Percentiles rank a stretch among this genome's conserved stretches.
These are phyloP conservation scores for Neogobius melanostomus DNA, from an alignment of 2,113 vertebrate genomes.

Conservation along the genomic window DNA sequence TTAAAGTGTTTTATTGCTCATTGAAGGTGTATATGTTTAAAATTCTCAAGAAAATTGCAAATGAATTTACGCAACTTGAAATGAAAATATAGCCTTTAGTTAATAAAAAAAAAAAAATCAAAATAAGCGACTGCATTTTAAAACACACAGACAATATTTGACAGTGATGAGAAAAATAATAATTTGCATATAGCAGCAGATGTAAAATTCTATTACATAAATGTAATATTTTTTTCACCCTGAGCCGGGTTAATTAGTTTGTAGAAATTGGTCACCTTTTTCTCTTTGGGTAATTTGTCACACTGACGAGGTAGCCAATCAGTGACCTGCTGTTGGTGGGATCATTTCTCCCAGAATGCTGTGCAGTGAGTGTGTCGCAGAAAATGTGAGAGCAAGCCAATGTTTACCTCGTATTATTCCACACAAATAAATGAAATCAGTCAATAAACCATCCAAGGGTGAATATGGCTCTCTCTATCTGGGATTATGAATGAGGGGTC, in stretches of 20 bases:
- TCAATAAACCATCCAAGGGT: conserved; percentile 98
- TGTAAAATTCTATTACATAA: conserved; percentile 99
- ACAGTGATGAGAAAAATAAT: conserved; percentile 76
- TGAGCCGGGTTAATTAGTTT: conserved; percentile 99
- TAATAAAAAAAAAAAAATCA: neutral
- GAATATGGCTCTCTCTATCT: conserved; percentile 92
- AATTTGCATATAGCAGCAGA: conserved; percentile 86
- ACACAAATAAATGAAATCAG: conserved; percentile 98
- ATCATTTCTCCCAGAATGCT: conserved; percentile 85
- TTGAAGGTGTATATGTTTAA: no score
- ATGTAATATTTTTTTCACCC: conserved; percentile 99
- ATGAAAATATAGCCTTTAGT: neutral
- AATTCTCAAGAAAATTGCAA: no score
- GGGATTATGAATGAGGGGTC: conserved; percentile 78
- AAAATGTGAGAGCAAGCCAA: conserved; percentile 88
- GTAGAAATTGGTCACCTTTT: conserved; percentile 98
- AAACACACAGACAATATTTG: conserved; percentile 43
- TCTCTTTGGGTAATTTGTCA: conserved; percentile 99
- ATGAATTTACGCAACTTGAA: no score
- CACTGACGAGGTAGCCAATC: conserved; percentile 93
- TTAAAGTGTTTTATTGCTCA: no score
- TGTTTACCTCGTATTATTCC: conserved; percentile 95
- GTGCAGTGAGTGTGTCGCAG: conserved; percentile 83
- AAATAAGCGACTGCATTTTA: neutral
- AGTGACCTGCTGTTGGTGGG: conserved; percentile 88